Evolutionary conservation across 2,113 vertebrate species (phyloP), one percentile per base, ranked within the genome.

Genomic region (Clarias batrachus): DNA sequence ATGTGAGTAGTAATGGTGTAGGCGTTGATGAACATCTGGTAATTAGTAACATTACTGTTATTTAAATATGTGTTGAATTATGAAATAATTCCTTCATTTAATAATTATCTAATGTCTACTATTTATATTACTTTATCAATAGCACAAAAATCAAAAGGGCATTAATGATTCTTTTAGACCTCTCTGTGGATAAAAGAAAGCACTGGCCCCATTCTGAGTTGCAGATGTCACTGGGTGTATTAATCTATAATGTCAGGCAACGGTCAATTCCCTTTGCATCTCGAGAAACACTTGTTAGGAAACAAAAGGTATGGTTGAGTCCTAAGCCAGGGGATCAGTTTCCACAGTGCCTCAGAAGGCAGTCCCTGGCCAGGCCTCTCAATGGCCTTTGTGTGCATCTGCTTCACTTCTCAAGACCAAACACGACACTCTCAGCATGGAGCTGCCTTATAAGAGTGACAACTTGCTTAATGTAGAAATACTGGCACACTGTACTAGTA

Each of bases 321-420:
- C 91, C 89, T 91, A 93, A 93, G 90, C 90, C 91, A 87, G 78
- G 84, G 91, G 93, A 94, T 95, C 93, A 90, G 91, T 93, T 95
- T 94, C 91, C 92, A 91, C 91, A 88, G 78, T n/a, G 84, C 88
- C 90, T 90, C 93, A 89, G 88, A 91, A 86, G 93, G 94, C 48
- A 93, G 91, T 93, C 92, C 91, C 90, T 89, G 91, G 91, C 87
- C 90, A 88, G 90, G 88, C 87, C 91, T 89, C 83, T 81, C 37
- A 90, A 88, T 91, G 88, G 90, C 90, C 88, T 94, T 93, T 93
- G 93, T 93, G 90, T 92, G 90, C 93, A 93, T 94, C 92, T 93
- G 93, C 90, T 90, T 89, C 90, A 89, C 88, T 94, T 93, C 93
- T 92, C 91, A 92, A 93, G 92, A 93, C 91, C 90, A 93, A 93